Base-by-base conservation (phyloP, 2,113 vertebrate species). In the Lutjanus erythropterus region DNA sequence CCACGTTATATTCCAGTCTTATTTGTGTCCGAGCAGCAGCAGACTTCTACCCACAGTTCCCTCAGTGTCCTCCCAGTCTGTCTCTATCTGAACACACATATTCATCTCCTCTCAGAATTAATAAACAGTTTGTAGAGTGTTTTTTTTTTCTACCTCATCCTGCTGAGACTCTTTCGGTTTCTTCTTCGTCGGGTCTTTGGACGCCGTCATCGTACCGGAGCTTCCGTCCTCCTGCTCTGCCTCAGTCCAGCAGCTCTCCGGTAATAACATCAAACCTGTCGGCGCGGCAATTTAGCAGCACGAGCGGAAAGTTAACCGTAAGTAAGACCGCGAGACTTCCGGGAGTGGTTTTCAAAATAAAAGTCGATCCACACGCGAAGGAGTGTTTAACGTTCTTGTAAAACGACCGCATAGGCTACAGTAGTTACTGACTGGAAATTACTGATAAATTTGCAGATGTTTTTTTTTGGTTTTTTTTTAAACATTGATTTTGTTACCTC, bases 111-210 rank as follows among this genome's bases (percentile, higher is more conserved):
- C 56, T 7, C 47, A 39, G 37, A 1, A 37, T 37, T 9, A 37
- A 37, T 37, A n/a, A n/a, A n/a, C n/a, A n/a, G 37, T 39, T 37
- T 37, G 6, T 8, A 39, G 37, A 10, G 37, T 10, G 37, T 39
- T n/a, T n/a, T n/a, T n/a, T n/a, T n/a, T n/a, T n/a, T n/a, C n/a
- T n/a, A 90, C 88, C 91, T 93, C 91, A 3, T 93, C 91, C 82
- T 90, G 89, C 81, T 75, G 86, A 7, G 75, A 49, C 72, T 91
- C 91, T 25, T 90, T 91, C 1, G 78, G 75, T 1, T 88, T 91
- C 82, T 90, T 91, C 81, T 89, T 91, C 2, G 59, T 84, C 19
- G 88, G 73, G 0, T 92, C 90, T 76, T 86, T 92, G 27, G 90
- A 86, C 16, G 90, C 90, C 1, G 91, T 93, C 91, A 93, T 93